These are phyloP conservation scores for Lacanobia oleracea DNA, from an alignment of 2,888 invertebrate species.

Conservation along the genomic window DNA sequence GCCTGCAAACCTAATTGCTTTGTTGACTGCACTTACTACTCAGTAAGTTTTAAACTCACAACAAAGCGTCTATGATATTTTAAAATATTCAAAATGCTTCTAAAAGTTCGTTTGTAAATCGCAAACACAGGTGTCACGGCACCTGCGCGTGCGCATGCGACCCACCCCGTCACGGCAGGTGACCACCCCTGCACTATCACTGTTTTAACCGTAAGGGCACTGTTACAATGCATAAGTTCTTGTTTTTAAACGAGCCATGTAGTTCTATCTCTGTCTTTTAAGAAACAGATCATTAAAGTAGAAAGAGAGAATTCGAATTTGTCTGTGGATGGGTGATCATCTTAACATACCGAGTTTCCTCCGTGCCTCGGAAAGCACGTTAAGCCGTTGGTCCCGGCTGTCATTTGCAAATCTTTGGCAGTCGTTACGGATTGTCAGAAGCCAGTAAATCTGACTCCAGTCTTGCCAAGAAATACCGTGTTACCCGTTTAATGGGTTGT, in stretches of 20 bases:
- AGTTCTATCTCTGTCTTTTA: slow-evolving; percentile 27
- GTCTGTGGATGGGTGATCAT: too few relatives aligned
- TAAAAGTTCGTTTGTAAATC: slow-evolving; percentile 59
- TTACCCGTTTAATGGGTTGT: too few relatives aligned
- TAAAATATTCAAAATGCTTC: slow-evolving; percentile 31
- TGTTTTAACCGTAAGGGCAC: slow-evolving; percentile 14
- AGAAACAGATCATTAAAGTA: background rate
- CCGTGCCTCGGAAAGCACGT: too few relatives aligned
- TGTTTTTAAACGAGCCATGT: background rate
- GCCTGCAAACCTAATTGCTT: too few relatives aligned
- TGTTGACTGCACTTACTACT: too few relatives aligned
- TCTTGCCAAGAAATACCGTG: too few relatives aligned
- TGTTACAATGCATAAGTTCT: slow-evolving; percentile 8
- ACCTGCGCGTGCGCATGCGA: slow-evolving; percentile 75
- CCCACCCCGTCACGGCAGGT: slow-evolving; percentile 78
- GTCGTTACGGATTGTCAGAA: too few relatives aligned
- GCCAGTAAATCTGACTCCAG: too few relatives aligned
- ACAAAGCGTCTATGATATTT: background rate
- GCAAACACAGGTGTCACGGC: slow-evolving; percentile 76
- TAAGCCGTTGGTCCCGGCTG: too few relatives aligned
- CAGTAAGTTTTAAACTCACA: background rate
- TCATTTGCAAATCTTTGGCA: too few relatives aligned
- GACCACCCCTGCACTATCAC: slow-evolving; percentile 75
- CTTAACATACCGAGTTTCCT: too few relatives aligned
- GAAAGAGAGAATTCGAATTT: background rate